These are phyloP conservation scores for Orchesellides sinensis DNA, from an alignment of 2,888 invertebrate genomes.

Conservation along the genomic window DNA sequence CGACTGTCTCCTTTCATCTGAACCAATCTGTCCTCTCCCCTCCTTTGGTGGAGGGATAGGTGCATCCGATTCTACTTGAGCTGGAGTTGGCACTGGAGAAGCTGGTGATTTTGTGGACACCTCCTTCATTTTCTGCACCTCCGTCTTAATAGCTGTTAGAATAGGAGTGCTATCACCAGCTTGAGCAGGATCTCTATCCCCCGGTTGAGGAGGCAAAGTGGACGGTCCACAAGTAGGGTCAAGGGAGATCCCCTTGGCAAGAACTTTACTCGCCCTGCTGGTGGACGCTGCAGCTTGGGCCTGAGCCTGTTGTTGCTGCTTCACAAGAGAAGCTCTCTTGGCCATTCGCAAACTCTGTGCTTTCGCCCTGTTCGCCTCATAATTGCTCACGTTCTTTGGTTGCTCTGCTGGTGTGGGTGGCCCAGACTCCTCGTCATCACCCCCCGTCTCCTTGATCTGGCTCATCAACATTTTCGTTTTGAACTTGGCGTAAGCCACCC, in stretches of 20 bases:
- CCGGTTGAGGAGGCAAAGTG: not conserved
- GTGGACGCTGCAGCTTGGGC: slow-evolving; percentile 13
- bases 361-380: not conserved
- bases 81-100: not conserved
- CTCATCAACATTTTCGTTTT: slow-evolving; percentile 79
- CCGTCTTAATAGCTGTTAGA: slow-evolving; percentile 5
- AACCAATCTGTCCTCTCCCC: not conserved
- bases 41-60: not conserved
- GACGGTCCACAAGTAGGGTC: not conserved
- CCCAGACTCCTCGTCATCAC: slow-evolving; percentile 42
- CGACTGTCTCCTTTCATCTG: not conserved
- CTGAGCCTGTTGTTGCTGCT: slow-evolving; percentile 21
- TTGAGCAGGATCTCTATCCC: too few species aligned
- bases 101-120: not conserved
- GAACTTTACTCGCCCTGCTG: not conserved
- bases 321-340: slow-evolving; percentile 22
- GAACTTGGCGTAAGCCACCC: slow-evolving; percentile 92
- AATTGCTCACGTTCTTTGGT: not conserved
- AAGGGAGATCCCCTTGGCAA: slow-evolving; percentile 31
- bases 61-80: not conserved
- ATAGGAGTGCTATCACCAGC: too few species aligned
- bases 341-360: slow-evolving; percentile 13
- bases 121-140: not conserved
- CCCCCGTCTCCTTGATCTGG: slow-evolving; percentile 65
- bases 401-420: slow-evolving; percentile 12